phyloP scores from a whole-genome alignment of 2,113 vertebrate species.

The Colius striatus region DNA sequence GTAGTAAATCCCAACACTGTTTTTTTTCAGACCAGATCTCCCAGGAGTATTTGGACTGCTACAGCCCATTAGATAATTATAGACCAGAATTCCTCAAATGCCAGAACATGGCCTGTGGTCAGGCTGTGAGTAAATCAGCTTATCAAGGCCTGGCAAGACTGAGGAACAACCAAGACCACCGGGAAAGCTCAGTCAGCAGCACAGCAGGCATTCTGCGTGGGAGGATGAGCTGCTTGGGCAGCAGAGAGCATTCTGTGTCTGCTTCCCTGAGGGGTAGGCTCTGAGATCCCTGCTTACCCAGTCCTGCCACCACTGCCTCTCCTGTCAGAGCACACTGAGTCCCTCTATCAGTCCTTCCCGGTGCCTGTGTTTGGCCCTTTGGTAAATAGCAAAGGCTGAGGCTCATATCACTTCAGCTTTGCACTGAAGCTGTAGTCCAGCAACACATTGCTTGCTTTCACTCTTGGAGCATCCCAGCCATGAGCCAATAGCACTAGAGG shows the following conservation, averaged over 20 bases:
- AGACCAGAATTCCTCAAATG: conserved; percentile 16
- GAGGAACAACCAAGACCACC: neutral
- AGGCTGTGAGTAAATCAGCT: neutral
- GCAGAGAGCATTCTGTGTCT: neutral
- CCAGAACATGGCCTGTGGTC: neutral
- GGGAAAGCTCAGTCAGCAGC: neutral
- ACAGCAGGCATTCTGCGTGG: neutral
- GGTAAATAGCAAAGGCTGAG: neutral
- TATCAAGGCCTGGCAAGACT: neutral
- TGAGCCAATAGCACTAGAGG: neutral
- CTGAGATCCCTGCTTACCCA: neutral
- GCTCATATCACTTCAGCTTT: neutral
- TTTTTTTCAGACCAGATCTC: conserved; percentile 5
- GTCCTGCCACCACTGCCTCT: neutral
- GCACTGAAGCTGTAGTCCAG: neutral
- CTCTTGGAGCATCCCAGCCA: neutral
- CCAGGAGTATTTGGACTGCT: neutral
- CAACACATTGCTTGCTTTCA: neutral
- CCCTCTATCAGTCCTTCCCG: neutral
- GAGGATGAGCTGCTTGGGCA: neutral
- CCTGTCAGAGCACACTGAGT: neutral
- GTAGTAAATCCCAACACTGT: neutral
- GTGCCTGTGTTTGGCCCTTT: neutral
- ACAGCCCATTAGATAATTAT: neutral
- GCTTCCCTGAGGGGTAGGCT: neutral